Base-by-base conservation (phyloP, 2,888 invertebrate species). In the Drosophila cyrtoloma region DNA sequence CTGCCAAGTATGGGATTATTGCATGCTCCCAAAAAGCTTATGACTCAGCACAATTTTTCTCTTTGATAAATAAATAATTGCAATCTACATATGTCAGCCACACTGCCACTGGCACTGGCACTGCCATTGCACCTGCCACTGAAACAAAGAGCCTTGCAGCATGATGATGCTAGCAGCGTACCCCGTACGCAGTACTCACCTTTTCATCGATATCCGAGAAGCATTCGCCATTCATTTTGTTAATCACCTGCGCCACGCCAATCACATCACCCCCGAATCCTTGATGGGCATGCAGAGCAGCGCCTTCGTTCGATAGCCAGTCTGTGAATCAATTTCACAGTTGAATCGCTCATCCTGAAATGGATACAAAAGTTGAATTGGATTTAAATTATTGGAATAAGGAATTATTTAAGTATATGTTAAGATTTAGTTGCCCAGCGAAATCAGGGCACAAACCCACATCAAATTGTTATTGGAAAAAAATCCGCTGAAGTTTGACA, bases 161-260 rank as follows among this genome's bases (percentile, higher is more conserved):
- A 22, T 9, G 16, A 9, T 26, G 26, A 4, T 26, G 16, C 22
- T 12, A 3, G 22, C 47, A 19, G n/a, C 5, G n/a, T 44, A 44
- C 12, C 5, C 44, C 12, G n/a, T n/a, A 12, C n/a, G 12, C 22
- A 22, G 47, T 57, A 87, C 91, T 91, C 86, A 93, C 93, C 93
- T 93, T 93, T 94, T 99, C 98, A 94, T 99, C 99, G 92, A 96
- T 96, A 75, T 95, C 94, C 63, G 97, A 97, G 94, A 98, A 98
- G 73, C 96, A 96, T 72, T 96, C 95, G 90, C 97, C 97, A 92
- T 96, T 96, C 86, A 97, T 96, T 94, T 98, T 98, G 94, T 98
- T 98, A 94, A 98, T 98, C 90, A 97, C 98, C 95, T 99, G 99
- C 64, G 99, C 99, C 68, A 99, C 99, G 30, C 99, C 99, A 86